A percentile compares a stretch with the other conserved stretches of the same genome.
phyloP scores from a whole-genome alignment of 1,140 invertebrate species.

The Onthophagus taurus region DNA sequence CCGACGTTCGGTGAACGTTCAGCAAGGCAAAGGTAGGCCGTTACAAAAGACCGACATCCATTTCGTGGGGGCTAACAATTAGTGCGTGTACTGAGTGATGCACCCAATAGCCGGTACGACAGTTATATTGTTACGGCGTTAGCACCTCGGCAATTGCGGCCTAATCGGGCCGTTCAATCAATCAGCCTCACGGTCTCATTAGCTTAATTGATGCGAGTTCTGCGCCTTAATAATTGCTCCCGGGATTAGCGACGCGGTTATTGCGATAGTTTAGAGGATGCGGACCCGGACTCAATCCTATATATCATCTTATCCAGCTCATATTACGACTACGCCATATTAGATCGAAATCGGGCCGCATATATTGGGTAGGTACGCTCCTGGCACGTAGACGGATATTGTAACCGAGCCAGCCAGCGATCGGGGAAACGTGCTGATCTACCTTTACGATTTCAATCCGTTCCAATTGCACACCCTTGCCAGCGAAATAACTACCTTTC shows the following conservation, averaged over 20 bases:
- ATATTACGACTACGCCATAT: slow-evolving; percentile 13
- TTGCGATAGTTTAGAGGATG: slow-evolving; percentile 17
- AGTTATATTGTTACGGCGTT: slow-evolving; percentile 18
- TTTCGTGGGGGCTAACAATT: slow-evolving; percentile 11
- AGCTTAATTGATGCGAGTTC: slow-evolving; percentile 23
- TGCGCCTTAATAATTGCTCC: slow-evolving; percentile 25
- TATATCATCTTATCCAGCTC: slow-evolving; percentile 14
- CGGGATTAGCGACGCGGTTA: slow-evolving; percentile 23
- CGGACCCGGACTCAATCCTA: slow-evolving; percentile 13
- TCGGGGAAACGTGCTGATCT: background rate
- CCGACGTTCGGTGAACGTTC: no score
- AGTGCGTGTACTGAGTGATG: slow-evolving; percentile 12
- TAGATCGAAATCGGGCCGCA: slow-evolving; percentile 9
- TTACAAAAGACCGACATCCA: slow-evolving; percentile 12
- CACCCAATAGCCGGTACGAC: slow-evolving; percentile 9
- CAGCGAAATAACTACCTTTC: no score
- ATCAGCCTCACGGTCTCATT: slow-evolving; percentile 24
- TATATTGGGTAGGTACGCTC: slow-evolving; percentile 7
- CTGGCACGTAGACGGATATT: slow-evolving; percentile 1
- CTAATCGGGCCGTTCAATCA: slow-evolving; percentile 20
- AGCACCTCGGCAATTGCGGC: slow-evolving; percentile 20
- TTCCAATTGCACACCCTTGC: background rate
- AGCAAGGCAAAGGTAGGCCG: no score
- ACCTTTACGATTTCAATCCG: background rate
- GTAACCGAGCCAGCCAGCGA: background rate